phyloP scores from a whole-genome alignment of 2,888 invertebrate genomes.

The Maniola hyperantus region DNA sequence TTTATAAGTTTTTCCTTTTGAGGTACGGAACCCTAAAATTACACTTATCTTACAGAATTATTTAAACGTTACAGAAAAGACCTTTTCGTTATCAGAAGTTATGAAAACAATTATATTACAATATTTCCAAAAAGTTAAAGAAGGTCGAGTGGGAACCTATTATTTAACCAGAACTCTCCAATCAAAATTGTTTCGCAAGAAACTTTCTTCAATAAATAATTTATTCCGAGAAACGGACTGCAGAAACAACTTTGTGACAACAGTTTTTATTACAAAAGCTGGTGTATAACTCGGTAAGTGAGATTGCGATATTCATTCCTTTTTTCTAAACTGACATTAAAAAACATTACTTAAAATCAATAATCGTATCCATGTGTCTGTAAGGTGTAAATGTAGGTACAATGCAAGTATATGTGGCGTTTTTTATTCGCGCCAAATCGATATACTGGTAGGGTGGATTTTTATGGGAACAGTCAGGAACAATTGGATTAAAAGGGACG shows the following conservation, averaged over 20 bases:
- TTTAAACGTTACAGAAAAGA: neutral
- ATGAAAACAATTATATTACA: neutral
- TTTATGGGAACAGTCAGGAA: slow-evolving; percentile 64
- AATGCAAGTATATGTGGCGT: neutral
- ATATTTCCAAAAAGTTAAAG: neutral
- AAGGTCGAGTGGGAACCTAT: neutral
- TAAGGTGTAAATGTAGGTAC: neutral
- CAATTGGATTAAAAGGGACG: slow-evolving; percentile 77
- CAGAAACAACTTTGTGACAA: slow-evolving; percentile 5
- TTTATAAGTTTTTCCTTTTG: no score
- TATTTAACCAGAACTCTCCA: slow-evolving; percentile 1
- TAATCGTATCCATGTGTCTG: neutral
- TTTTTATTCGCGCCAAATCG: slow-evolving; percentile 10
- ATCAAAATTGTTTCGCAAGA: slow-evolving; percentile 10
- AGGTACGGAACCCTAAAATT: no score
- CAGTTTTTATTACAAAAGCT: slow-evolving; percentile 2
- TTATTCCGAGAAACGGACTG: slow-evolving; percentile 3
- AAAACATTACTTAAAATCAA: no score
- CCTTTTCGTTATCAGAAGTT: no score
- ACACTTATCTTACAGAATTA: neutral
- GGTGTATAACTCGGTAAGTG: neutral
- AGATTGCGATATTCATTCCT: neutral
- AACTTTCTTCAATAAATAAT: slow-evolving; percentile 12
- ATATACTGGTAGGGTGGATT: slow-evolving; percentile 44
- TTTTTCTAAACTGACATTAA: neutral